Conservation (phyloP, 2,113 vertebrate genomes). For the Orientallactaga bullata region DNA sequence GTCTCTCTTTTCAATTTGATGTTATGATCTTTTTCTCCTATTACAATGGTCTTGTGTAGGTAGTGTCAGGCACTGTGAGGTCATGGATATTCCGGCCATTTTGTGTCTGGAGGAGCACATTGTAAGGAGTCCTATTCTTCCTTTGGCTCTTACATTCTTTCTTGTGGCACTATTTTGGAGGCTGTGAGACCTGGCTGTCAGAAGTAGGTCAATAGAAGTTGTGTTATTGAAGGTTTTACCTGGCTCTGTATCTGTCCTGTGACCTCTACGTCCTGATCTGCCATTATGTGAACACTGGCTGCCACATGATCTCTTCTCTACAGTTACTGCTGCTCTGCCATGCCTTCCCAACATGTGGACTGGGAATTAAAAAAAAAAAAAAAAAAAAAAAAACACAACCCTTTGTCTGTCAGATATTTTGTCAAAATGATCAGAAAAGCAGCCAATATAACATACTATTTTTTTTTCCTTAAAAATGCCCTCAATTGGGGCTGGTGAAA, state of each 20-base stretch:
- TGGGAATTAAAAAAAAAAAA: not conserved
- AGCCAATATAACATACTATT: not conserved
- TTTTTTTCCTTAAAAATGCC: not conserved
- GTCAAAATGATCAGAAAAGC: too few relatives aligned
- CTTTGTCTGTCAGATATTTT: not conserved
- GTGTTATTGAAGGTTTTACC: too few relatives aligned
- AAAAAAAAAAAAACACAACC: not conserved
- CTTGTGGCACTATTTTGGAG: not conserved
- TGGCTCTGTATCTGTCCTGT: not conserved
- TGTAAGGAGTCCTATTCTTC: too few relatives aligned
- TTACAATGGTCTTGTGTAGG: too few relatives aligned
- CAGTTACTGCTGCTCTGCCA: not conserved
- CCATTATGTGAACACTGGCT: not conserved
- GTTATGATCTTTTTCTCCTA: too few relatives aligned
- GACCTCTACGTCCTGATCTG: not conserved
- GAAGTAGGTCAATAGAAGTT: not conserved
- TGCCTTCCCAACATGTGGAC: not conserved
- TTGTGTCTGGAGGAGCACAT: too few relatives aligned
- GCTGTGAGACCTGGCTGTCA: too few relatives aligned
- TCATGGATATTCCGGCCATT: too few relatives aligned
- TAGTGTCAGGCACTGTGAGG: too few relatives aligned
- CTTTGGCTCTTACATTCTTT: too few relatives aligned
- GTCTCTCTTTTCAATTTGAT: too few relatives aligned
- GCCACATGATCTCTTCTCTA: too few relatives aligned
- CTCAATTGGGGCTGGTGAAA: not conserved